Percentiles rank a stretch among this genome's conserved stretches.
These are phyloP conservation scores for Vollenhovia emeryi DNA, from an alignment of 1,140 invertebrate genomes.

Conservation along the genomic window DNA sequence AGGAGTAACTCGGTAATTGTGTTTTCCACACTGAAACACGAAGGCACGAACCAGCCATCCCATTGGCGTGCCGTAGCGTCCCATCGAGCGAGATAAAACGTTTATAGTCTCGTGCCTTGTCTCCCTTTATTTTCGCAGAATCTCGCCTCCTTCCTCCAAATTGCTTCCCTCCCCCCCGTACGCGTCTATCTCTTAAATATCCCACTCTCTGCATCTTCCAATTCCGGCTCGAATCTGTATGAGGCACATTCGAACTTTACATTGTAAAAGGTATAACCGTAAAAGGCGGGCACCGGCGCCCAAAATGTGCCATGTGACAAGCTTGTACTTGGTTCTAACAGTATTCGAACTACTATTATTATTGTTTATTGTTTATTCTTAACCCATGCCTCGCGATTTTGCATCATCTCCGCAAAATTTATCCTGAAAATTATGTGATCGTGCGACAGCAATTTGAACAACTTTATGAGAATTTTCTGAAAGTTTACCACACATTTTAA, in stretches of 20 bases:
- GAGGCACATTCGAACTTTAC: constrained; percentile 9
- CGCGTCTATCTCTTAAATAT: constrained; percentile 49
- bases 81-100: constrained; percentile 68
- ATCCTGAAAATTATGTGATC: too few species aligned
- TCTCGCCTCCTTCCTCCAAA: constrained; percentile 52
- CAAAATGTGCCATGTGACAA: not conserved
- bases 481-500: too few species aligned
- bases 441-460: too few species aligned
- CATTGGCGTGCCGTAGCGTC: constrained; percentile 51
- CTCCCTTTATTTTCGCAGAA: constrained; percentile 46
- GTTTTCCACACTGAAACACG: constrained; percentile 65
- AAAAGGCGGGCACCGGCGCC: not conserved
- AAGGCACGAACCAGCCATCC: constrained; percentile 23
- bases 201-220: not conserved
- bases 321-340: not conserved
- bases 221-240: constrained; percentile 1
- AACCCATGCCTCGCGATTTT: too few species aligned
- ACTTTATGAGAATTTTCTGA: too few species aligned
- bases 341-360: too few species aligned
- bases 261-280: not conserved
- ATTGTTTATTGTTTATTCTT: too few species aligned
- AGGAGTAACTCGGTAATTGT: constrained; percentile 69
- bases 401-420: too few species aligned
- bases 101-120: constrained; percentile 66
- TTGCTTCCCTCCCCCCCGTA: constrained; percentile 13